Evolutionary conservation across 2,888 invertebrate species (phyloP).

Genomic region (Mythimna albipuncta): DNA sequence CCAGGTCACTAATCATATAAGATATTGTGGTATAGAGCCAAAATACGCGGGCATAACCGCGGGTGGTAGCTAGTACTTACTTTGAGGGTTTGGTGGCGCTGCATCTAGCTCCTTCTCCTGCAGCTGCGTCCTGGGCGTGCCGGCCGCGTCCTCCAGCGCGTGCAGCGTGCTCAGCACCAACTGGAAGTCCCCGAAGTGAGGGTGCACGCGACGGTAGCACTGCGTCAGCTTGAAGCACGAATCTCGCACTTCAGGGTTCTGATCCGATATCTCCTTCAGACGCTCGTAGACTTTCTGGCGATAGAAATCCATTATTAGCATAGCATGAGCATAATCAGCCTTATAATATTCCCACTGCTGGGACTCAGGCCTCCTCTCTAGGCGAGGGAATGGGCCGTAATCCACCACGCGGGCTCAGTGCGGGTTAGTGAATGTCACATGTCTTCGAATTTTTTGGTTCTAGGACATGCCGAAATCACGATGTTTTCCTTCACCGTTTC

Average conservation of each 20-base stretch:
- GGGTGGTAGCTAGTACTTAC: slow-evolving; percentile 35
- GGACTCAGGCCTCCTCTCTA: no score
- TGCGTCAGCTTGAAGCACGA: slow-evolving; percentile 68
- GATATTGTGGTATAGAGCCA: no score
- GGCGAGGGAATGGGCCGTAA: no score
- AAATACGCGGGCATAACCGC: no score
- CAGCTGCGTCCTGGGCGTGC: slow-evolving; percentile 67
- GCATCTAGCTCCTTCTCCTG: slow-evolving; percentile 68
- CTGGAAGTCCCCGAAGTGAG: slow-evolving; percentile 81
- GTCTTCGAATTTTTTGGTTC: no score
- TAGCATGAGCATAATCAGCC: no score
- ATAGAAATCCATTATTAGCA: neutral
- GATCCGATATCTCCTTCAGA: slow-evolving; percentile 63
- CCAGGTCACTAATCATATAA: no score
- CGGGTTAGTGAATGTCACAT: no score
- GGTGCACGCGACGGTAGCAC: slow-evolving; percentile 74
- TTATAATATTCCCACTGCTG: no score
- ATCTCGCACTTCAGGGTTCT: slow-evolving; percentile 7
- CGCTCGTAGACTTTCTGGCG: slow-evolving; percentile 75
- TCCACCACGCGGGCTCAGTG: no score
- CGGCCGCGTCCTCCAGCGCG: slow-evolving; percentile 70
- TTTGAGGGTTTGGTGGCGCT: slow-evolving; percentile 7
- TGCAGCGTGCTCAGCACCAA: slow-evolving; percentile 76
- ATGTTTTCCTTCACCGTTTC: no score
- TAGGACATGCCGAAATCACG: no score